phyloP scores from a whole-genome alignment of 2,888 invertebrate species.

The Spialia ferax region DNA sequence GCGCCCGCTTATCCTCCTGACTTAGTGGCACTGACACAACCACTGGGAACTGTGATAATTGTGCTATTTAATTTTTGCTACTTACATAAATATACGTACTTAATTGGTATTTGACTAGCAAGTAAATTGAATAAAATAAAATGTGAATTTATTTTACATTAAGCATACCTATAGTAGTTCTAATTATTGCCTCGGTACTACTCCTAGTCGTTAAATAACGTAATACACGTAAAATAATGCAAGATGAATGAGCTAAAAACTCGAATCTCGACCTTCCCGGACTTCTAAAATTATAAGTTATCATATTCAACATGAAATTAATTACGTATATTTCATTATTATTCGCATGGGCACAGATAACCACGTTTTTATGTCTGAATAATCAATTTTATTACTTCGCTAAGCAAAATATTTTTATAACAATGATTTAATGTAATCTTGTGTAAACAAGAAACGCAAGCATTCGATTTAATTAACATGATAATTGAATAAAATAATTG shows the following conservation, averaged over 20 bases:
- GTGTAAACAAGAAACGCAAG: conserved; percentile 35
- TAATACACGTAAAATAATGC: neutral
- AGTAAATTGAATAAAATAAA: no score
- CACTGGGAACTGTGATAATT: conserved; percentile 20
- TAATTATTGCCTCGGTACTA: no score
- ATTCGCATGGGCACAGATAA: conserved; percentile 51
- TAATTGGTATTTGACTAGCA: no score
- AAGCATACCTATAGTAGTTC: neutral
- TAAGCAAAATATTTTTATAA: conserved; percentile 31
- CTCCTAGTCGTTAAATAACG: no score
- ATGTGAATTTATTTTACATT: no score
- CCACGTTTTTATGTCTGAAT: conserved; percentile 42
- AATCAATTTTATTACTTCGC: conserved; percentile 41
- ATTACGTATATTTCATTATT: conserved; percentile 10
- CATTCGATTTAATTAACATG: conserved; percentile 25
- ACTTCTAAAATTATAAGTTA: neutral
- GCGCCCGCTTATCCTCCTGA: conserved; percentile 28
- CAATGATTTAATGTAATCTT: conserved; percentile 36
- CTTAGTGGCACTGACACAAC: conserved; percentile 27
- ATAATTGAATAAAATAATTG: conserved; percentile 19
- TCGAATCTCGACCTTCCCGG: neutral
- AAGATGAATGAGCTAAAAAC: no score
- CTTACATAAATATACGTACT: neutral
- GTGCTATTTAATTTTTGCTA: neutral
- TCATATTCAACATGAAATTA: neutral